Conservation (phyloP, 2,797 vertebrate genomes). For the Ctenopoma kingsleyae region DNA sequence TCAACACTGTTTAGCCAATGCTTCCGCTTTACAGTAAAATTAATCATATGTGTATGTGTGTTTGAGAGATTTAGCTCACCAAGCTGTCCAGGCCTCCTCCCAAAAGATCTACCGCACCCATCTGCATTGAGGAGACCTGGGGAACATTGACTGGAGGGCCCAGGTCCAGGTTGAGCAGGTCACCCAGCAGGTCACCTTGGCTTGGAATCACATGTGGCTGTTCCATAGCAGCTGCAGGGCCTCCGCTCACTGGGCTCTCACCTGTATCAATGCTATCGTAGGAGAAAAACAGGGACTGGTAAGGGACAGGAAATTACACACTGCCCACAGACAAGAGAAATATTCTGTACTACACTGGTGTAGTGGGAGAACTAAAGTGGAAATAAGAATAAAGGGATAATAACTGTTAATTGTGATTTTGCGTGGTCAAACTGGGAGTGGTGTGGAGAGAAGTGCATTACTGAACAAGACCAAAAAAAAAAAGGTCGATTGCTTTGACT, state of each 20-base stretch:
- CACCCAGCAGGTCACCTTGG: slow-evolving; percentile 95
- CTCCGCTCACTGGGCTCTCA: slow-evolving; percentile 93
- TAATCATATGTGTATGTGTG: background rate
- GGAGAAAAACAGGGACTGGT: background rate
- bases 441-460: background rate
- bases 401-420: background rate
- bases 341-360: no score
- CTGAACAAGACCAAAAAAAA: background rate
- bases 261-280: slow-evolving; percentile 91
- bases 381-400: background rate
- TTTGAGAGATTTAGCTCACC: slow-evolving; percentile 83
- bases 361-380: background rate
- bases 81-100: slow-evolving; percentile 96
- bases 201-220: slow-evolving; percentile 95
- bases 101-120: slow-evolving; percentile 97
- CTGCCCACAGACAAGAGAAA: no score
- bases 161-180: slow-evolving; percentile 96
- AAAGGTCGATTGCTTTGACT: background rate
- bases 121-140: slow-evolving; percentile 95
- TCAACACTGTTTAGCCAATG: background rate
- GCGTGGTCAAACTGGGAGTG: background rate
- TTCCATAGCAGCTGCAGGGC: slow-evolving; percentile 87
- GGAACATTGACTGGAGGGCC: slow-evolving; percentile 96
- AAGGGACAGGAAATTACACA: background rate
- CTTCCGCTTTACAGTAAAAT: background rate